Percentiles rank a stretch among this genome's conserved stretches.
These are phyloP conservation scores for Parauchenoglanis ngamensis DNA, from an alignment of 2,797 vertebrate species.

Conservation along the genomic window DNA sequence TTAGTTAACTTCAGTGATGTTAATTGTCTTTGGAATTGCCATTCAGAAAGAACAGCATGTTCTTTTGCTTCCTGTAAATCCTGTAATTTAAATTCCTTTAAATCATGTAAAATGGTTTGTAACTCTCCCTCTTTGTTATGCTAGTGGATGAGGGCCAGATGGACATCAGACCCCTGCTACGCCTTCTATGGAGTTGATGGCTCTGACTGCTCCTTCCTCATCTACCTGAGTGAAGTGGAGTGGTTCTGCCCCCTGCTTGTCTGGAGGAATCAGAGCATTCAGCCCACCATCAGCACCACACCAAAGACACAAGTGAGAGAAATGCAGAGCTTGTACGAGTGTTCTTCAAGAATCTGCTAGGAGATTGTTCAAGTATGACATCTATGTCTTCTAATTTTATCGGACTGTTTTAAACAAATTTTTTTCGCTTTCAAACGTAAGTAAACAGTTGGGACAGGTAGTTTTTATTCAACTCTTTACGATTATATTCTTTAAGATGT, in stretches of 20 bases:
- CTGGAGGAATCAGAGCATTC: constrained; percentile 85
- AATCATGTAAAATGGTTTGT: no score
- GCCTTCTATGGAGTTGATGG: constrained; percentile 95
- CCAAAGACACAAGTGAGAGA: constrained; percentile 80
- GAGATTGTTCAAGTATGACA: background rate
- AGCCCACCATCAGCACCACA: constrained; percentile 65
- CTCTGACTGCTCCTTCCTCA: constrained; percentile 94
- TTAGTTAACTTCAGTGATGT: background rate
- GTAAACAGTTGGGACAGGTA: background rate
- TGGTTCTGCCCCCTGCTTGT: constrained; percentile 92
- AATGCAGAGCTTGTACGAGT: background rate
- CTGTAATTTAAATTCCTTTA: background rate
- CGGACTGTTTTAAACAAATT: background rate
- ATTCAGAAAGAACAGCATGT: background rate
- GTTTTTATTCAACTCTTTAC: background rate
- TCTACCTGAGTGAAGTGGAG: constrained; percentile 96
- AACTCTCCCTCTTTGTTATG: background rate
- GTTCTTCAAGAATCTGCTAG: background rate
- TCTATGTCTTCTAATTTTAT: background rate
- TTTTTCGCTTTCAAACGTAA: background rate
- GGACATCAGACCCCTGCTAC: constrained; percentile 97
- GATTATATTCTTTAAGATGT: background rate
- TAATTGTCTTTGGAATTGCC: background rate
- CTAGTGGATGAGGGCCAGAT: constrained; percentile 93
- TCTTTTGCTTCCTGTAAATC: background rate